Evolutionary conservation across 2,797 vertebrate species (phyloP).

Genomic region (Pseudomugil gertrudae): DNA sequence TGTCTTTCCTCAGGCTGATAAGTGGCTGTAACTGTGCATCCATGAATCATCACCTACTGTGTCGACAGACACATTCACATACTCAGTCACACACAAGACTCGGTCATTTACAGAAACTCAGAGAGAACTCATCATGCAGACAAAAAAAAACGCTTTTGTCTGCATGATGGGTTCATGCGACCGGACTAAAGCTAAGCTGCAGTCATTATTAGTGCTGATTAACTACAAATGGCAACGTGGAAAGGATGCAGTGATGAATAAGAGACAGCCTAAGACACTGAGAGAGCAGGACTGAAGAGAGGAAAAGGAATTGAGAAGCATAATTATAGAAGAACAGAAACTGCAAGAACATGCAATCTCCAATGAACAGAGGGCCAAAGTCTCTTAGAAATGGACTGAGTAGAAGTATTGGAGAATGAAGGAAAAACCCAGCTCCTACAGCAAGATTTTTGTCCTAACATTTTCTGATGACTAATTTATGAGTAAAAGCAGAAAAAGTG

Average conservation of each 20-base stretch:
- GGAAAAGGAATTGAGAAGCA: constrained; percentile 41
- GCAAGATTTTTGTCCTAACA: constrained; percentile 64
- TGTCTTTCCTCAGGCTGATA: constrained; percentile 78
- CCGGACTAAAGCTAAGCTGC: constrained; percentile 70
- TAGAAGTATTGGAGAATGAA: constrained; percentile 30
- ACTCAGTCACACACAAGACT: constrained; percentile 47
- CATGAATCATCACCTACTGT: constrained; percentile 79
- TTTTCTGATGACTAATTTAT: constrained; percentile 78
- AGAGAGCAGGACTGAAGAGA: constrained; percentile 43
- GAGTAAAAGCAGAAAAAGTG: constrained; percentile 68
- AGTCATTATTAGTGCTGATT: constrained; percentile 80
- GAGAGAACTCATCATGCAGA: constrained; percentile 21
- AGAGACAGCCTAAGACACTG: constrained; percentile 40
- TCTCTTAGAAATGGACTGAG: constrained; percentile 48
- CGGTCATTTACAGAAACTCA: constrained; percentile 68
- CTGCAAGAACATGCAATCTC: constrained; percentile 49
- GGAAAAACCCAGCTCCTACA: constrained; percentile 35
- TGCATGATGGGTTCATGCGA: constrained; percentile 49
- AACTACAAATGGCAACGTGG: constrained; percentile 75
- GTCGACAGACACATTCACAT: constrained; percentile 48
- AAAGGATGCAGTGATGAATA: constrained; percentile 56
- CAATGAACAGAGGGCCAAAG: constrained; percentile 55
- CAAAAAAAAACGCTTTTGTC: constrained; percentile 8
- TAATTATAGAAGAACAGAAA: constrained; percentile 58
- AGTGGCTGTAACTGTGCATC: constrained; percentile 75